phyloP scores from a whole-genome alignment of 2,888 invertebrate species.

The Eupithecia subfuscata region DNA sequence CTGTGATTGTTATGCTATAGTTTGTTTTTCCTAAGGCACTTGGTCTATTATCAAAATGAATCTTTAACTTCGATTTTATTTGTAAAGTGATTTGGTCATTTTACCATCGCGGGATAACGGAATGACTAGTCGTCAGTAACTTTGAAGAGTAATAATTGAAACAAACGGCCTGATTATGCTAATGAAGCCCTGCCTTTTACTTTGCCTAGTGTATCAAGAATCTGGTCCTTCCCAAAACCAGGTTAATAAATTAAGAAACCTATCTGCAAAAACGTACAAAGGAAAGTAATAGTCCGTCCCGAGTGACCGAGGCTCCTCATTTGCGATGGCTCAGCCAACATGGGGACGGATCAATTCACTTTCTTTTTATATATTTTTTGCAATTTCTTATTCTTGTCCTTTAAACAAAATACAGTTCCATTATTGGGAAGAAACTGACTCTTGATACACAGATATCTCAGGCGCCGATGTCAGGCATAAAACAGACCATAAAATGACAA shows the following conservation, averaged over 20 bases:
- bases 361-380: neutral
- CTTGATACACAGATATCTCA: neutral
- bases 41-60: conserved; percentile 1
- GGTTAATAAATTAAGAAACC: neutral
- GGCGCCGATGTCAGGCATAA: neutral
- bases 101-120: neutral
- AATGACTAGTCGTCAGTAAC: neutral
- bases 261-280: neutral
- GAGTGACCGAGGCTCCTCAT: neutral
- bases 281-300: neutral
- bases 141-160: neutral
- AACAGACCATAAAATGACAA: neutral
- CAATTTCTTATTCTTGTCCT: neutral
- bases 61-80: neutral
- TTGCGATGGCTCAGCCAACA: neutral
- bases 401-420: neutral
- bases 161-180: neutral
- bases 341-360: neutral
- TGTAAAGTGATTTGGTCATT: neutral
- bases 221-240: neutral
- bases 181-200: neutral
- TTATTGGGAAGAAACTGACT: neutral
- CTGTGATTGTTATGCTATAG: neutral
- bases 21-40: neutral
- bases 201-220: neutral